Evolutionary conservation across 2,113 vertebrate species (phyloP).

Genomic region (Sinocyclocheilus rhinocerous): DNA sequence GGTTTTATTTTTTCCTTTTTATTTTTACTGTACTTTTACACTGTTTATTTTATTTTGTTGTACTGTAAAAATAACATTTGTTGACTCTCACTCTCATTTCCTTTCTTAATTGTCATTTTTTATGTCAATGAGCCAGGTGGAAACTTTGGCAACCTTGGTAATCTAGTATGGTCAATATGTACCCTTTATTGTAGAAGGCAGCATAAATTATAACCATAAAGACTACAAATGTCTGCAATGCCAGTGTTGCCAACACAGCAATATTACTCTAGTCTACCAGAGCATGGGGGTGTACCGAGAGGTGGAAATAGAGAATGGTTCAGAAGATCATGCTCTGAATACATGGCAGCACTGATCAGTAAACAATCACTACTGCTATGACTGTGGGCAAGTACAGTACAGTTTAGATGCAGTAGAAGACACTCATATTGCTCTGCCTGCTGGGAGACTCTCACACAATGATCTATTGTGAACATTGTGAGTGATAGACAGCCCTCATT

Average conservation of each 20-base stretch:
- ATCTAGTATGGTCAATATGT: neutral
- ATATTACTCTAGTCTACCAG: neutral
- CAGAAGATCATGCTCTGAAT: neutral
- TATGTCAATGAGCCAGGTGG: neutral
- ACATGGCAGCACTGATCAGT: neutral
- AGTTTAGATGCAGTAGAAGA: constrained; percentile 10
- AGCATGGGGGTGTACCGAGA: neutral
- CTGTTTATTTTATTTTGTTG: no score
- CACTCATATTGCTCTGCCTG: neutral
- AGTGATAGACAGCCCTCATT: constrained; percentile 71
- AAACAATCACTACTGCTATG: neutral
- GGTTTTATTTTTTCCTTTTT: no score
- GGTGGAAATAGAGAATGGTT: neutral
- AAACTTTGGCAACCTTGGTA: neutral
- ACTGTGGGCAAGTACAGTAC: neutral
- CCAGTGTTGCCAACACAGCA: neutral
- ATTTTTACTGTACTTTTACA: no score
- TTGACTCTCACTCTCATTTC: neutral
- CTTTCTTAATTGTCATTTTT: neutral
- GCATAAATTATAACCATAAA: neutral
- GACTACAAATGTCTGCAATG: neutral
- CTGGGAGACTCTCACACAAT: constrained; percentile 63
- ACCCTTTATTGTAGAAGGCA: neutral
- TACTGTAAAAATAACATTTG: neutral
- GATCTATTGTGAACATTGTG: constrained; percentile 68